These are phyloP conservation scores for Trichomycterus rosablanca DNA, from an alignment of 2,113 vertebrate genomes.

Conservation along the genomic window DNA sequence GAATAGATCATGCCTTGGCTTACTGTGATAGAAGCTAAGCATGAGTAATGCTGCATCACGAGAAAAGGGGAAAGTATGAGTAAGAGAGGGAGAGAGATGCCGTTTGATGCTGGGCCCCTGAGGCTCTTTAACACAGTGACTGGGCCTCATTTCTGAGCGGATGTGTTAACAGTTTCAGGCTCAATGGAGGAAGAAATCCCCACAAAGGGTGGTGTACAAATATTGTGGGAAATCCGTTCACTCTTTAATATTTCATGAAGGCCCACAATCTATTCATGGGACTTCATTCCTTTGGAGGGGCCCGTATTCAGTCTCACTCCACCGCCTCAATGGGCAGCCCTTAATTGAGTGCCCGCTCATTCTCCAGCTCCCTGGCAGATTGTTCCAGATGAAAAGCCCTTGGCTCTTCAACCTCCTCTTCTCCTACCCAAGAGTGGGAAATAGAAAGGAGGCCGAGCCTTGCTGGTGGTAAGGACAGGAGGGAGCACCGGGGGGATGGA, in stretches of 20 bases:
- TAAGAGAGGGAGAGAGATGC: conserved; percentile 50
- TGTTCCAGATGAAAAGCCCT: conserved; percentile 72
- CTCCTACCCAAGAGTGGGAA: conserved; percentile 68
- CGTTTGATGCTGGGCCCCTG: conserved; percentile 59
- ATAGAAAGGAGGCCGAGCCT: conserved; percentile 72
- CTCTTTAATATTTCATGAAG: conserved; percentile 81
- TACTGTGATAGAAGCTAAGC: conserved; percentile 47
- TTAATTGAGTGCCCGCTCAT: conserved; percentile 92
- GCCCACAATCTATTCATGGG: conserved; percentile 78
- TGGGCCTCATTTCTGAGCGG: conserved; percentile 72
- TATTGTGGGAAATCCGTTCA: conserved; percentile 88
- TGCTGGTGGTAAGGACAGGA: conserved; percentile 71
- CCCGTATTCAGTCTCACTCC: conserved; percentile 74
- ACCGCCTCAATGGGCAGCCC: conserved; percentile 80
- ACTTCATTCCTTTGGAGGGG: conserved; percentile 81
- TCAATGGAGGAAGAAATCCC: conserved; percentile 89
- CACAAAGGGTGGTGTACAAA: conserved; percentile 89
- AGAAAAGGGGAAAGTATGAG: conserved; percentile 37
- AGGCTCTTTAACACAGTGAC: conserved; percentile 63
- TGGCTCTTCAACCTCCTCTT: conserved; percentile 73
- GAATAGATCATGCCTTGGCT: conserved; percentile 64
- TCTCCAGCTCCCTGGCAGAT: conserved; percentile 74
- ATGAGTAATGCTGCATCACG: conserved; percentile 42
- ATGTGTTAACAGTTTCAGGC: conserved; percentile 89
- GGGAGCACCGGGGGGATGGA: conserved; percentile 53